Evolutionary conservation across 1,140 invertebrate genomes (phyloP).

Genomic region (Lepidotrigona ventralis): DNA sequence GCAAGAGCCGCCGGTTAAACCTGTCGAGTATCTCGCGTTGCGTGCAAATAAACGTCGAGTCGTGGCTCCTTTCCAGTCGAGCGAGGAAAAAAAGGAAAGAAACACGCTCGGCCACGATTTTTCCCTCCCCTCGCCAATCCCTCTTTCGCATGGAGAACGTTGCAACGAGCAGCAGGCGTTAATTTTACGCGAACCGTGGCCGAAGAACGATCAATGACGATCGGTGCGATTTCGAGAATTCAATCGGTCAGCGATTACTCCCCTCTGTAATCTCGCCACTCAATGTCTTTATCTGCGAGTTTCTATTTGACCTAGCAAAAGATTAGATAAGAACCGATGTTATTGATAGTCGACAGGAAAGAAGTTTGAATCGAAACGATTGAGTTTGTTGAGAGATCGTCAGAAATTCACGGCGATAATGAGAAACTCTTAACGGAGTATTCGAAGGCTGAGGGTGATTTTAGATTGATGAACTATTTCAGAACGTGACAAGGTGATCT

Average conservation of each 20-base stretch:
- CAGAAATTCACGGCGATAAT: background rate
- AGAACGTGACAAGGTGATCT: no score
- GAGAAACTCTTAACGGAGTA: background rate
- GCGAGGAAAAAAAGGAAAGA: no score
- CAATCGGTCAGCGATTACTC: background rate
- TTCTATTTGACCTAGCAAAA: conserved; percentile 15
- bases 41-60: conserved; percentile 18
- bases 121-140: no score
- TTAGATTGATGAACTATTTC: no score
- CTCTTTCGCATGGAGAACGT: background rate
- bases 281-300: conserved; percentile 15
- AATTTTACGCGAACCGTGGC: conserved; percentile 5
- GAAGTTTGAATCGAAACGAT: background rate
- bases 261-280: background rate
- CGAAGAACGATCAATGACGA: background rate
- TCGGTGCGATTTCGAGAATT: conserved; percentile 1
- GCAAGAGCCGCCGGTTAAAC: conserved; percentile 10
- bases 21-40: background rate
- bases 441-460: no score
- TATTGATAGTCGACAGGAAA: conserved; percentile 4
- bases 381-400: background rate
- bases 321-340: conserved; percentile 32
- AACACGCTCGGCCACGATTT: background rate
- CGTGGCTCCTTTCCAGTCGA: background rate
- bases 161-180: background rate